Percentiles rank a stretch among this genome's conserved stretches.
Evolutionary conservation across 2,113 vertebrate species (phyloP).

Genomic region (Pica pica): DNA sequence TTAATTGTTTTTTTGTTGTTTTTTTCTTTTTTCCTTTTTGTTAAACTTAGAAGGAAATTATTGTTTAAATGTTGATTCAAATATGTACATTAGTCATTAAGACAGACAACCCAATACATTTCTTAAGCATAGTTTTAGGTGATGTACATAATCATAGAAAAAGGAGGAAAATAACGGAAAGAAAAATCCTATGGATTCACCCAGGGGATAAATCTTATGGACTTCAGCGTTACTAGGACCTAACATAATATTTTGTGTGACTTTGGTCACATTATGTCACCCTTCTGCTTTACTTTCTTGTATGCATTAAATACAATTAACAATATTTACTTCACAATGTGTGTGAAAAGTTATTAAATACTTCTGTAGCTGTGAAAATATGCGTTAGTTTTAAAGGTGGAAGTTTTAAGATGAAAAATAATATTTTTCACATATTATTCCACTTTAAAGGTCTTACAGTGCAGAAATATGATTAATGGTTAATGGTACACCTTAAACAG

Average conservation of each 20-base stretch:
- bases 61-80: slow-evolving; percentile 2
- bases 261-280: neutral
- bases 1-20: neutral
- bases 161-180: neutral
- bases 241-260: neutral
- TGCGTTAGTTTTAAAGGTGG: neutral
- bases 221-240: neutral
- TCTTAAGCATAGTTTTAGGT: neutral
- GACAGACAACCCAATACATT: neutral
- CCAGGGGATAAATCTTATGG: neutral
- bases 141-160: neutral
- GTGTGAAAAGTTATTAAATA: neutral
- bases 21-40: neutral
- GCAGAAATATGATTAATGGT: neutral
- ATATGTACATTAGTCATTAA: neutral
- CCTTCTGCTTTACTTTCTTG: neutral
- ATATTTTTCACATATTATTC: neutral
- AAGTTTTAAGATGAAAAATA: neutral
- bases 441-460: neutral
- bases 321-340: neutral
- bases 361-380: neutral
- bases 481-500: neutral
- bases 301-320: neutral
- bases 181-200: neutral
- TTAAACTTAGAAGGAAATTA: slow-evolving; percentile 11